Conservation (phyloP, 2,888 invertebrate genomes). For the Busseola fusca region DNA sequence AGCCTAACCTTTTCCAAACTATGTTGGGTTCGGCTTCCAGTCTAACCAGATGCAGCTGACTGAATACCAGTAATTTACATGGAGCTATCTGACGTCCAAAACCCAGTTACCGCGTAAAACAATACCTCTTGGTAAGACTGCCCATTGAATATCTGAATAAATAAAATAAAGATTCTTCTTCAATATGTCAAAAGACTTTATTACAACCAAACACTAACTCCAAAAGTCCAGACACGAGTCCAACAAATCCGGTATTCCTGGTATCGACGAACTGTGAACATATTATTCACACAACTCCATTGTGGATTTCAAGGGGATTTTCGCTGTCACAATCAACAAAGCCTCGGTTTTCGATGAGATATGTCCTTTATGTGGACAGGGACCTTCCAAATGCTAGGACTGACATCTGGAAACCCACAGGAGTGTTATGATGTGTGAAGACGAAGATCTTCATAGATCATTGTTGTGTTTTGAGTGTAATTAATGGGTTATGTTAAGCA, state of each 20-base stretch:
- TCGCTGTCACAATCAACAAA: constrained; percentile 56
- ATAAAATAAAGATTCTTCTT: background rate
- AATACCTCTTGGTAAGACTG: no score
- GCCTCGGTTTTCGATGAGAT: constrained; percentile 45
- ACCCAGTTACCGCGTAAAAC: no score
- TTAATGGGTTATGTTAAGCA: constrained; percentile 12
- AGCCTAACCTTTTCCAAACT: no score
- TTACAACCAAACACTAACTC: constrained; percentile 3
- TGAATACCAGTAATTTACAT: no score
- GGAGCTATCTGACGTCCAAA: no score
- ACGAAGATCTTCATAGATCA: constrained; percentile 22
- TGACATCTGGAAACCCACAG: constrained; percentile 23
- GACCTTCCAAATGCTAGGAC: constrained; percentile 13
- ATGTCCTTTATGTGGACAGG: constrained; percentile 35
- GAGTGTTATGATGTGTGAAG: constrained; percentile 30
- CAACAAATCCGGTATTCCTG: constrained; percentile 18
- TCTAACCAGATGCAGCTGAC: no score
- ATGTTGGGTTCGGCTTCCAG: no score
- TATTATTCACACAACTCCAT: constrained; percentile 35
- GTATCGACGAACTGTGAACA: constrained; percentile 29
- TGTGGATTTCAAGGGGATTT: constrained; percentile 48
- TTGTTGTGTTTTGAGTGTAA: constrained; percentile 20
- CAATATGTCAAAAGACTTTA: background rate
- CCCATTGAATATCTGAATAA: background rate
- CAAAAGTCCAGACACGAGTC: constrained; percentile 19